phyloP scores from a whole-genome alignment of 2,797 vertebrate species.

The Gallirallus australis region DNA sequence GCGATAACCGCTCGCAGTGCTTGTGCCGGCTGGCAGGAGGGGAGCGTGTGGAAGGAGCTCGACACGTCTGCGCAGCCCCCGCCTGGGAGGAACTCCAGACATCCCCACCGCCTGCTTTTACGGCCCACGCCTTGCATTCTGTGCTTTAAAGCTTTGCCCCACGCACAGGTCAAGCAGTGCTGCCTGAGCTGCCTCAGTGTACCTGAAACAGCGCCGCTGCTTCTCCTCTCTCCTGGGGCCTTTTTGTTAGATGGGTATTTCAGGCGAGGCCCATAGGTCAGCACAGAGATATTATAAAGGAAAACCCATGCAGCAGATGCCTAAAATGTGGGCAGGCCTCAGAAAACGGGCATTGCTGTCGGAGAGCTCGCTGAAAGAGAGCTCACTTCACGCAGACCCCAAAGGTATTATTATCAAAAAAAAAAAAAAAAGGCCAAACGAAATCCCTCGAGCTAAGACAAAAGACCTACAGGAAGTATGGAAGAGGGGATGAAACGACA shows the following conservation, averaged over 20 bases:
- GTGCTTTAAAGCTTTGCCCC: background rate
- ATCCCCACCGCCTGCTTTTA: rapidly evolving
- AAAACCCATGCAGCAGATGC: background rate
- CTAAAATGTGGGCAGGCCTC: background rate
- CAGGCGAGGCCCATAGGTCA: rapidly evolving
- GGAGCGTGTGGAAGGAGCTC: background rate
- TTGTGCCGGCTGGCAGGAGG: background rate
- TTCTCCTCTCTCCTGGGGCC: background rate
- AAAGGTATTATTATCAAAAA: background rate
- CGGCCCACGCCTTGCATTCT: rapidly evolving
- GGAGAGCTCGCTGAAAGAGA: background rate
- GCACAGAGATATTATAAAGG: background rate
- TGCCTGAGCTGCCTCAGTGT: rapidly evolving
- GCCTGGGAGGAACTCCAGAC: background rate
- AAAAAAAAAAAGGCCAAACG: background rate
- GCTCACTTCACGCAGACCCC: background rate
- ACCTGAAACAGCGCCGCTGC: rapidly evolving
- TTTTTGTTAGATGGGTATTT: background rate
- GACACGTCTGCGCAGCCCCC: background rate
- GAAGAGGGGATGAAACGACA: background rate
- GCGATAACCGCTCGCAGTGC: background rate
- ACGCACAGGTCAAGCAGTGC: rapidly evolving
- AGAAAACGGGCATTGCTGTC: background rate
- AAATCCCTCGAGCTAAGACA: background rate
- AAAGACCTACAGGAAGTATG: background rate